phyloP scores from a whole-genome alignment of 2,113 vertebrate species.

The Chamaetylas fuelleborni region DNA sequence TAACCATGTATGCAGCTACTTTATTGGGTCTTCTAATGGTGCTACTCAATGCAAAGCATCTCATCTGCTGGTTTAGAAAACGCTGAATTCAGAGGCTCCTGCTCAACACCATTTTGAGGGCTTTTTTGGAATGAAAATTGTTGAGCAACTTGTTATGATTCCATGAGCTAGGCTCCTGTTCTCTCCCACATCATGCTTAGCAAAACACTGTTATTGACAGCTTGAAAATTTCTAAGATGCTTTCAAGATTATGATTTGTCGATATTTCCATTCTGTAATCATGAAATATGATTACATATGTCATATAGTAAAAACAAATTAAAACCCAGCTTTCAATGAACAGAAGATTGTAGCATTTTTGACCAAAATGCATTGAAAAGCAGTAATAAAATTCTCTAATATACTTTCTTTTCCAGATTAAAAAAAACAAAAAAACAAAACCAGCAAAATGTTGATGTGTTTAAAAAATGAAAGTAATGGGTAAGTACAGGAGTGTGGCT shows the following conservation, averaged over 20 bases:
- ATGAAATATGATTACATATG: not conserved
- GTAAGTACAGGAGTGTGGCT: not conserved
- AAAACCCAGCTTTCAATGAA: not conserved
- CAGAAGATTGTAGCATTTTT: not conserved
- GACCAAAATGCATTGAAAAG: not conserved
- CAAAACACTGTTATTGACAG: not conserved
- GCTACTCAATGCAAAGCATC: too few relatives aligned
- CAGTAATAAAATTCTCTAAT: not conserved
- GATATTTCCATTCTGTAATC: not conserved
- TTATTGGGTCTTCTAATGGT: not conserved
- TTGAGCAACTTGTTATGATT: not conserved
- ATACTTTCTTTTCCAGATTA: not conserved
- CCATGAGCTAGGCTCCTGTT: not conserved
- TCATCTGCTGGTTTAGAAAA: not conserved
- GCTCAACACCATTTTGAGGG: not conserved
- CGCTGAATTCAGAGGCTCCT: not conserved
- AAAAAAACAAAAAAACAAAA: not conserved
- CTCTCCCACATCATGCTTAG: not conserved
- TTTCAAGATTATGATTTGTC: not conserved
- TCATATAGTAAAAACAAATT: not conserved
- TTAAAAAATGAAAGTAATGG: constrained; percentile 29
- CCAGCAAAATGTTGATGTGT: not conserved
- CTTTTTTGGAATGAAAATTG: not conserved
- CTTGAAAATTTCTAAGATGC: not conserved
- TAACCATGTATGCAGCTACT: not conserved